These are phyloP conservation scores for Phalacrocorax aristotelis DNA, from an alignment of 2,113 vertebrate species.

Conservation along the genomic window DNA sequence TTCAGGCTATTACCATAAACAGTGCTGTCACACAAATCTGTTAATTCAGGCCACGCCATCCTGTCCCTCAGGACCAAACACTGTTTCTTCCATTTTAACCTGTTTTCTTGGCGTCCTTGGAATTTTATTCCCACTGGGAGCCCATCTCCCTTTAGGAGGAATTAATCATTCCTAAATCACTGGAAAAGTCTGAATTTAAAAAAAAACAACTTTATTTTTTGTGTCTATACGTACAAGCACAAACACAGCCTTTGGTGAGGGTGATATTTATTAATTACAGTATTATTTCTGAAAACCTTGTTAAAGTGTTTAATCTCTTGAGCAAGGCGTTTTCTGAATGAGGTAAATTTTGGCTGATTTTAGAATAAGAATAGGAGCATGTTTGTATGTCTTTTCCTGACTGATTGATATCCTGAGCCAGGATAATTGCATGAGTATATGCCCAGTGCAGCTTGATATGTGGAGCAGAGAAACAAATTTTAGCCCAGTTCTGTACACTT, in stretches of 20 bases:
- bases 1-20: not conserved
- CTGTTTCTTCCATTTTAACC: not conserved
- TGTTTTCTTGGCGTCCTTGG: not conserved
- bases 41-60: not conserved
- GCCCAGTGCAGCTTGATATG: not conserved
- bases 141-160: not conserved
- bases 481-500: not conserved
- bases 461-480: not conserved
- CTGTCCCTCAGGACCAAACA: not conserved
- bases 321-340: not conserved
- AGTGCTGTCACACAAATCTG: not conserved
- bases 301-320: not conserved
- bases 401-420: not conserved
- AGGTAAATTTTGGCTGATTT: not conserved
- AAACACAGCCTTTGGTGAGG: too few relatives aligned
- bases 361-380: not conserved
- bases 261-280: too few relatives aligned
- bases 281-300: too few relatives aligned
- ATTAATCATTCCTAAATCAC: not conserved
- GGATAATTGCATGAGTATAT: fast-evolving
- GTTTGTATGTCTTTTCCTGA: not conserved
- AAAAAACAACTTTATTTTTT: too few relatives aligned
- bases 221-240: too few relatives aligned
- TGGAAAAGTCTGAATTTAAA: not conserved
- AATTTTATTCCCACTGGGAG: not conserved